Base-by-base conservation (phyloP, 2,113 vertebrate genomes). In the Leptodactylus fuscus region DNA sequence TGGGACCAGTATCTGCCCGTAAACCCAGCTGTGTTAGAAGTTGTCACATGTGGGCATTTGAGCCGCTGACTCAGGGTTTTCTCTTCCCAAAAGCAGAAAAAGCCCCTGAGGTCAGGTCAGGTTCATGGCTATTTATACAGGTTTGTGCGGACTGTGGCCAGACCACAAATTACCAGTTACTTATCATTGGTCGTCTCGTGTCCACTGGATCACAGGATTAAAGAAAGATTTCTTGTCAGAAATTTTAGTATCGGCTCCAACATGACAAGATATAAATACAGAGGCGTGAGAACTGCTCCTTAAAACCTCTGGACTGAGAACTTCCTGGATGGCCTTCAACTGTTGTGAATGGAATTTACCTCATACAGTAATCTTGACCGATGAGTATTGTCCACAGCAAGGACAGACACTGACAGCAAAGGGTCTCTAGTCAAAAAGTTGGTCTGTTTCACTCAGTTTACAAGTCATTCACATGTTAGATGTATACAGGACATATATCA, bases 111-210 rank as follows among this genome's bases (percentile, higher is more conserved):
- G 58, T 77, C 24, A 27, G 62, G 75, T 55, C 83, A 0, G 87
- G 81, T 69, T 87, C 87, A 70, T 73, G 18, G 53, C 88, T 85
- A 89, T 83, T 90, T 91, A 90, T 88, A 73, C 41, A 67, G 71
- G 44, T 46, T 49, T 51, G 29, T 86, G 44, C 83, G 91, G 90
- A 89, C 88, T 55, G 81, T 11, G 53, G 89, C 78, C 83, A 89
- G 87, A 88, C 90, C 89, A 85, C 84, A 6, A 86, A 36, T 49
- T 89, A 87, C 88, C 89, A 90, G 83, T 90, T 90, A 89, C 87
- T 89, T 87, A 70, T 88, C 60, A 0, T 89, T 89, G 86, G 71
- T 87, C 89, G 76, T 0, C 79, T 46, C 88, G 88, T 87, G 88
- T 90, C 89, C 51, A 58, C 81, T 82, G 88, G 88, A 89, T 89